Evolutionary conservation across 92 coral and sea anemone species (phyloP).

Genomic region (Porites divaricata): DNA sequence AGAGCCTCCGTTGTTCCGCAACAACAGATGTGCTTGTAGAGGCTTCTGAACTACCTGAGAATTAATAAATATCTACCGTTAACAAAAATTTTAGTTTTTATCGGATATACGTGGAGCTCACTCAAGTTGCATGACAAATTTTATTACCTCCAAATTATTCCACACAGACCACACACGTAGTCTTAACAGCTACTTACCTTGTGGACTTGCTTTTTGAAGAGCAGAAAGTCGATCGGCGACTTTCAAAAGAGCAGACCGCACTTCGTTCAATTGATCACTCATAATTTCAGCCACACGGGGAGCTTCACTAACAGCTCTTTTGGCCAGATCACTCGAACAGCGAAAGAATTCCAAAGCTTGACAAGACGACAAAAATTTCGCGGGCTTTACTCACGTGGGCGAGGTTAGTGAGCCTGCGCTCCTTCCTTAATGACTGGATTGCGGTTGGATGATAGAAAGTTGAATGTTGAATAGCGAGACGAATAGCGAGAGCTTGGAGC

Average conservation of each 20-base stretch:
- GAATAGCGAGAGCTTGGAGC: slow-evolving; percentile 24
- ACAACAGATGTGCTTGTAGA: slow-evolving; percentile 46
- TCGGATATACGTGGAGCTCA: slow-evolving; percentile 23
- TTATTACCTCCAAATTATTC: no score
- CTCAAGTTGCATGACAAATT: slow-evolving; percentile 12
- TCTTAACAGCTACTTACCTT: not conserved
- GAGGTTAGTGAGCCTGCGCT: slow-evolving; percentile 10
- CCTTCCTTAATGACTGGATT: slow-evolving; percentile 30
- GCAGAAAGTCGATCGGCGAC: slow-evolving; percentile 57
- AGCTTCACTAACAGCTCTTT: slow-evolving; percentile 2
- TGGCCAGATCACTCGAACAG: slow-evolving; percentile 29
- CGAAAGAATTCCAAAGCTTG: slow-evolving; percentile 19
- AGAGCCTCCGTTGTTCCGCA: slow-evolving; percentile 33
- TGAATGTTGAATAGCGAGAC: slow-evolving; percentile 1
- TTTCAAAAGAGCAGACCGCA: slow-evolving; percentile 52
- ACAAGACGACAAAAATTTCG: slow-evolving; percentile 25
- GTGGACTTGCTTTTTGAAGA: slow-evolving; percentile 7
- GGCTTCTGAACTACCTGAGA: slow-evolving; percentile 25
- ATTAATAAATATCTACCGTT: not conserved
- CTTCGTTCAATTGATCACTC: slow-evolving; percentile 50
- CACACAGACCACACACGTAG: not conserved
- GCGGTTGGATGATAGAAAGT: slow-evolving; percentile 11
- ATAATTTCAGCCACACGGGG: slow-evolving; percentile 18
- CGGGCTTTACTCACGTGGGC: slow-evolving; percentile 14
- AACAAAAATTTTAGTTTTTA: slow-evolving; percentile 9